These are phyloP conservation scores for Sisyra nigra DNA, from an alignment of 2,888 invertebrate species.

Conservation along the genomic window DNA sequence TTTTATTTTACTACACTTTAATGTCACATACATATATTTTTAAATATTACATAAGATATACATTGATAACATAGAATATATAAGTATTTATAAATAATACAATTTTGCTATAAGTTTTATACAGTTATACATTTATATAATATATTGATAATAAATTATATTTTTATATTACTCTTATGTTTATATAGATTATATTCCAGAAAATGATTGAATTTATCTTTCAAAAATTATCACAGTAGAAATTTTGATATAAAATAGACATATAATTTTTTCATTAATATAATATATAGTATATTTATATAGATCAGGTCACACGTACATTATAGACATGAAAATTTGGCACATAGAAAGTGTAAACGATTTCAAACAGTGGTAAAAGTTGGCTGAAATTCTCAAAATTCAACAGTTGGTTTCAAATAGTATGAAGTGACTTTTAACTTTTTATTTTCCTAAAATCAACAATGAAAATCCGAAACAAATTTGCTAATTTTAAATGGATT, in stretches of 20 bases:
- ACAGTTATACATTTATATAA: slow-evolving; percentile 1
- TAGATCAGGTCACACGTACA: slow-evolving; percentile 8
- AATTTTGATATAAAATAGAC: slow-evolving; percentile 9
- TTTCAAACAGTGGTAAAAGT: slow-evolving; percentile 2
- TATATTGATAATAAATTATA: slow-evolving; percentile 2
- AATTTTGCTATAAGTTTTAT: slow-evolving; percentile 2
- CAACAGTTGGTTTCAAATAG: not conserved
- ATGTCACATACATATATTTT: too few species aligned
- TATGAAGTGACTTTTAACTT: not conserved
- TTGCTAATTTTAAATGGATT: too few species aligned
- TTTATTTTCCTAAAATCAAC: not conserved
- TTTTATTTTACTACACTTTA: too few species aligned
- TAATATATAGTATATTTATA: slow-evolving; percentile 3
- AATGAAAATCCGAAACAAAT: not conserved
- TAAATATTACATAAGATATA: too few species aligned
- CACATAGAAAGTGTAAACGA: slow-evolving; percentile 3
- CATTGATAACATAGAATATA: too few species aligned
- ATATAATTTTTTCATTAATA: slow-evolving; percentile 6
- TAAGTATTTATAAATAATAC: not conserved
- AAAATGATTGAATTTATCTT: slow-evolving; percentile 2
- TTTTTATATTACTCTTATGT: slow-evolving; percentile 2
- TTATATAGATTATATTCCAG: not conserved
- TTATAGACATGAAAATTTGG: slow-evolving; percentile 8
- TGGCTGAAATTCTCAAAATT: not conserved
- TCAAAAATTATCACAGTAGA: slow-evolving; percentile 14